Evolutionary conservation across 2,113 vertebrate species (phyloP).

Genomic region (Calidris pygmaea): DNA sequence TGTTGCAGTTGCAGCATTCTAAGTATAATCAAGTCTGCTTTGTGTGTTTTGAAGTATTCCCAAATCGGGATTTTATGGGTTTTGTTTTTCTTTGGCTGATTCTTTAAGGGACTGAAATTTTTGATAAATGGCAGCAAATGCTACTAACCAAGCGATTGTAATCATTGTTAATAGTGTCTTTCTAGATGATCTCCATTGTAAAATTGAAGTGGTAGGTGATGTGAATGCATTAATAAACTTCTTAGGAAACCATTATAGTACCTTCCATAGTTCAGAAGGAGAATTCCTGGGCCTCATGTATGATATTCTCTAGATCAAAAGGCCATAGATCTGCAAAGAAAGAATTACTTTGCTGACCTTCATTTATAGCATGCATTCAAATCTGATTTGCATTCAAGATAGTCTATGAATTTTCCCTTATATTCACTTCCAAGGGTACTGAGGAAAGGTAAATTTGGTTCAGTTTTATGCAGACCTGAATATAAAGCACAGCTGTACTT

Average conservation of each 20-base stretch:
- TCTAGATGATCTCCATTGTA: background rate
- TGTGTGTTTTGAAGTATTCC: background rate
- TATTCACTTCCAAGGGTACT: conserved; percentile 28
- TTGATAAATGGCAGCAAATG: conserved; percentile 5
- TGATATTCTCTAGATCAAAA: conserved; percentile 3
- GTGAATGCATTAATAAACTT: conserved; percentile 17
- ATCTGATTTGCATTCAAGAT: conserved; percentile 53
- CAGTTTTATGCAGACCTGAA: conserved; percentile 41
- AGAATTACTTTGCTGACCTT: conserved; percentile 31
- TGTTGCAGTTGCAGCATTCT: conserved; percentile 18
- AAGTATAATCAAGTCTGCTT: conserved; percentile 5
- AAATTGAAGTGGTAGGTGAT: background rate
- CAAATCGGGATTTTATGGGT: background rate
- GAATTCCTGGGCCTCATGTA: conserved; percentile 5
- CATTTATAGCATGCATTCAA: conserved; percentile 41
- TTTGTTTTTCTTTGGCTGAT: background rate
- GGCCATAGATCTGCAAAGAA: background rate
- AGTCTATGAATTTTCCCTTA: conserved; percentile 52
- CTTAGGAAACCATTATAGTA: background rate
- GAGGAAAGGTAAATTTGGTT: conserved; percentile 23
- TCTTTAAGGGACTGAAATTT: background rate
- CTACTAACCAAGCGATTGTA: background rate
- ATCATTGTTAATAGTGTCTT: background rate
- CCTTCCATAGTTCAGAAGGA: conserved; percentile 50
- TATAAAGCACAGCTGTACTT: conserved; percentile 52